A percentile compares a stretch with the other conserved stretches of the same genome.
Conservation (phyloP, 2,797 vertebrate species). For the Hyperoplus lanceolatus region DNA sequence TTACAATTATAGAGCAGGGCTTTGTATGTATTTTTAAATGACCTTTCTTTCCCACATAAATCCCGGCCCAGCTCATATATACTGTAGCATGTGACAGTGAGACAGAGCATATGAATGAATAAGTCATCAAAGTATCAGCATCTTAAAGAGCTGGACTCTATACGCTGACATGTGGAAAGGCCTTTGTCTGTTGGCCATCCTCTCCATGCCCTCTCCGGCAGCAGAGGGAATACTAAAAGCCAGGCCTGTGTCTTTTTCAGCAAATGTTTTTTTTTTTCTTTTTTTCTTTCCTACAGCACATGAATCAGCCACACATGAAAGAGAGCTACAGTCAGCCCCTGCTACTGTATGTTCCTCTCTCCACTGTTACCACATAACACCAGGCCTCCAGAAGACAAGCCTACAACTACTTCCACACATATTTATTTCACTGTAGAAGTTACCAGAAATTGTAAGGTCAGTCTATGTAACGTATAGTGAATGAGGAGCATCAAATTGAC, state of each 20-base stretch:
- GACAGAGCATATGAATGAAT: slow-evolving; percentile 7
- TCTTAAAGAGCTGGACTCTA: slow-evolving; percentile 34
- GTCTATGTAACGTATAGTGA: not conserved
- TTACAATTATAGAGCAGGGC: not conserved
- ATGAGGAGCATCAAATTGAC: slow-evolving; percentile 4
- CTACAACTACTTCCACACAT: not conserved
- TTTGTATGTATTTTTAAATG: not conserved
- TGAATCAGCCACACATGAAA: slow-evolving; percentile 50
- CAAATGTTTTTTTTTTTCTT: slow-evolving; percentile 28
- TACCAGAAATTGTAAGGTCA: not conserved
- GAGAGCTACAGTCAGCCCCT: slow-evolving; percentile 17
- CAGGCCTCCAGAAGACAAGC: slow-evolving; percentile 23
- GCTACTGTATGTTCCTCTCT: slow-evolving; percentile 5
- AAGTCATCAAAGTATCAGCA: slow-evolving; percentile 40
- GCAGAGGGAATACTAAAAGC: slow-evolving; percentile 60
- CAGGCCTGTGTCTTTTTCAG: not conserved
- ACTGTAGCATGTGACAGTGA: slow-evolving; percentile 1
- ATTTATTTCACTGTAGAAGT: not conserved
- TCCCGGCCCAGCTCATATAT: not conserved
- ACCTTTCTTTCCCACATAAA: not conserved
- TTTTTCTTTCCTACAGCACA: slow-evolving; percentile 25
- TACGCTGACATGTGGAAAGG: slow-evolving; percentile 31
- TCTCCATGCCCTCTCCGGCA: slow-evolving; percentile 35
- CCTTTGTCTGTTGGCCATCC: slow-evolving; percentile 30
- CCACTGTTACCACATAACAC: slow-evolving; percentile 26